Evolutionary conservation across 2,113 vertebrate species (phyloP).

Genomic region (Aptenodytes forsteri): DNA sequence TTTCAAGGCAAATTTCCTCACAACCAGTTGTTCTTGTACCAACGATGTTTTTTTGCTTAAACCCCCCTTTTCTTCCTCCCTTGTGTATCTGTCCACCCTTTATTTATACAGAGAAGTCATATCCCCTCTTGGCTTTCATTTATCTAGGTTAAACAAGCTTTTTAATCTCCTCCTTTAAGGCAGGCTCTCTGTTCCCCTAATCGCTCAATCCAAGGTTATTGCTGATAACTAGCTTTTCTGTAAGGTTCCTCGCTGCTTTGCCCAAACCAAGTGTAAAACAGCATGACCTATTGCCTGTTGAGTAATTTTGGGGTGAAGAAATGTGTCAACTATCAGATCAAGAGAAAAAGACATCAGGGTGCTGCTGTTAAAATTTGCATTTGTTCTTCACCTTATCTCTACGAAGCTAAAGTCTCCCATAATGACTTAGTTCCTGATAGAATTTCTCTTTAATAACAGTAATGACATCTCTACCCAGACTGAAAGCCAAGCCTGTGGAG

Average conservation of each 20-base stretch:
- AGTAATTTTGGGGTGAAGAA: slow-evolving; percentile 17
- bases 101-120: slow-evolving; percentile 31
- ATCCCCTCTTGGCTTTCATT: slow-evolving; percentile 30
- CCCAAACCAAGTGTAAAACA: neutral
- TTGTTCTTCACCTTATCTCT: slow-evolving; percentile 23
- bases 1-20: slow-evolving; percentile 8
- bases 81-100: neutral
- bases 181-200: neutral
- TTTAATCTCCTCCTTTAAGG: slow-evolving; percentile 46
- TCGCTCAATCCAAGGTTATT: slow-evolving; percentile 25
- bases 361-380: slow-evolving; percentile 22
- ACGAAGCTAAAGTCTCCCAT: neutral
- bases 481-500: neutral
- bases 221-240: slow-evolving; percentile 24
- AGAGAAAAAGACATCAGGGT: neutral
- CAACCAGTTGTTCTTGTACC: neutral
- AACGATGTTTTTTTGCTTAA: neutral
- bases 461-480: neutral
- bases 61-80: neutral
- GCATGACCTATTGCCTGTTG: neutral
- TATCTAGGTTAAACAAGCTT: slow-evolving; percentile 43
- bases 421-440: neutral
- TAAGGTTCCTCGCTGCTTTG: neutral
- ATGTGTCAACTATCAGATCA: neutral
- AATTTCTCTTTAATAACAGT: neutral